These are phyloP conservation scores for Drosophila suzukii DNA, from an alignment of 1,140 invertebrate genomes.

Conservation along the genomic window DNA sequence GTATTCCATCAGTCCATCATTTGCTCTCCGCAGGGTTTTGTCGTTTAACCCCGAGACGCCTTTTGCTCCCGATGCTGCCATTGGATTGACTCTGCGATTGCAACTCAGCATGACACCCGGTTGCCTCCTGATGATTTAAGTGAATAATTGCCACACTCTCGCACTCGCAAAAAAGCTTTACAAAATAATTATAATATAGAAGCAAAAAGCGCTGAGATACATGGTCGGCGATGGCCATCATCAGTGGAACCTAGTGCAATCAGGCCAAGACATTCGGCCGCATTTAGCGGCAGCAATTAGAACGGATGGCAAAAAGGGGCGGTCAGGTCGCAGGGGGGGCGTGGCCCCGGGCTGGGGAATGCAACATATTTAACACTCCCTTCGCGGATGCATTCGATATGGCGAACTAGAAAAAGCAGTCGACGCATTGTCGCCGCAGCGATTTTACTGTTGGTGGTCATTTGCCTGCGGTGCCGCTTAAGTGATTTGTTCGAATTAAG, in stretches of 20 bases:
- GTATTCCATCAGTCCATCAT: not conserved
- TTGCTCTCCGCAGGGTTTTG: slow-evolving; percentile 20
- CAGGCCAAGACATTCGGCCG: slow-evolving; percentile 27
- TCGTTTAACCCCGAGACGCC: slow-evolving; percentile 35
- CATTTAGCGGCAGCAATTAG: slow-evolving; percentile 40
- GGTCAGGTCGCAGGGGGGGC: not conserved
- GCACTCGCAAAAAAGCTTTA: slow-evolving; percentile 33
- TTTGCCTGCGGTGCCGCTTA: slow-evolving; percentile 80
- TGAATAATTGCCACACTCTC: slow-evolving; percentile 75
- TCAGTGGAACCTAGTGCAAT: slow-evolving; percentile 47
- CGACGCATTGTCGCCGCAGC: slow-evolving; percentile 57
- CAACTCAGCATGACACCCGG: slow-evolving; percentile 78
- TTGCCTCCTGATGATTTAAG: slow-evolving; percentile 73
- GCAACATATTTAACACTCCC: slow-evolving; percentile 81
- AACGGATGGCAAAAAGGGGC: slow-evolving; percentile 33
- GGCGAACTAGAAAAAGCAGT: slow-evolving; percentile 68
- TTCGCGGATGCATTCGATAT: slow-evolving; percentile 52
- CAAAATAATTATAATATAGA: slow-evolving; percentile 55
- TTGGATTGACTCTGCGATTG: slow-evolving; percentile 54
- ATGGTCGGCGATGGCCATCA: slow-evolving; percentile 43
- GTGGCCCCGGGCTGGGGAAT: slow-evolving; percentile 37
- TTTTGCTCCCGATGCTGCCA: slow-evolving; percentile 56
- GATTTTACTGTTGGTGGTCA: slow-evolving; percentile 74
- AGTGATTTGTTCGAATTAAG: slow-evolving; percentile 72
- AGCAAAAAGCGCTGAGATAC: slow-evolving; percentile 32